These are phyloP conservation scores for Eudasyphora cyanicolor DNA, from an alignment of 2,888 invertebrate species.

Conservation along the genomic window DNA sequence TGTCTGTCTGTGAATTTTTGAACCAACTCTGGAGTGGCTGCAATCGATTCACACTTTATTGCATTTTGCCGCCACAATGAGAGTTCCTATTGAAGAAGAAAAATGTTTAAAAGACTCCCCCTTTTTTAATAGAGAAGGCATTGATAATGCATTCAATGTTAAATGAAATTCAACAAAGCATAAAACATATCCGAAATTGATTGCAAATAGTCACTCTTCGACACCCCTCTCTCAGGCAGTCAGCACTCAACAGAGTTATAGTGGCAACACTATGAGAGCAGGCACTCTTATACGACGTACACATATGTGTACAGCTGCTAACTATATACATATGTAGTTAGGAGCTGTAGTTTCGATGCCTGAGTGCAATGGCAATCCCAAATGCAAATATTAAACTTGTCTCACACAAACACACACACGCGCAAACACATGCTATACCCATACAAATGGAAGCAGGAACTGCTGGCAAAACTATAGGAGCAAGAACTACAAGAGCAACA, in stretches of 20 bases:
- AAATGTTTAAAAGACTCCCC: neutral
- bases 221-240: neutral
- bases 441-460: neutral
- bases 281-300: too few relatives aligned
- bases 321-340: too few relatives aligned
- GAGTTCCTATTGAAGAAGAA: neutral
- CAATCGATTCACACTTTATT: neutral
- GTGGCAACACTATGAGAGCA: neutral
- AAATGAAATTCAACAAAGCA: slow-evolving; percentile 24
- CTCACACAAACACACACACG: too few relatives aligned
- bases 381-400: slow-evolving; percentile 33
- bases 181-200: slow-evolving; percentile 31
- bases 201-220: slow-evolving; percentile 22
- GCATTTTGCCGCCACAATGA: slow-evolving; percentile 1
- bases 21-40: too few relatives aligned
- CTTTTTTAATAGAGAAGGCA: neutral
- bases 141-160: slow-evolving; percentile 24
- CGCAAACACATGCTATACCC: neutral
- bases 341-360: too few relatives aligned
- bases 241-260: neutral
- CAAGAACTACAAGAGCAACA: neutral
- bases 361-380: slow-evolving; percentile 1
- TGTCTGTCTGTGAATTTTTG: too few relatives aligned
- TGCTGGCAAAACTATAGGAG: neutral
- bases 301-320: too few relatives aligned